Conservation (phyloP, 1,140 invertebrate genomes). For the Diabrotica virgifera region DNA sequence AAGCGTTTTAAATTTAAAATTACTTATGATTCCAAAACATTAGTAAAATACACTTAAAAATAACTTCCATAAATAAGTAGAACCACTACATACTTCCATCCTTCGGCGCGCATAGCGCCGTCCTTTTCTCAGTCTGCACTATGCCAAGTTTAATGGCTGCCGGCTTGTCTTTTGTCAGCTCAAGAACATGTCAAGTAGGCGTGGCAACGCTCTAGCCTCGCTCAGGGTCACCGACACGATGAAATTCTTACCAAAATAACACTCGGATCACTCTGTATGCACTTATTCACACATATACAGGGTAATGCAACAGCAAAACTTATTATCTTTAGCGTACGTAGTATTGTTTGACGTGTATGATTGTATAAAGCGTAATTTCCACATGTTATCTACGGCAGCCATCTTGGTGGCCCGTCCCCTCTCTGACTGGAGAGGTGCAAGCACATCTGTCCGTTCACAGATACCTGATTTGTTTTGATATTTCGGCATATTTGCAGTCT, state of each 20-base stretch:
- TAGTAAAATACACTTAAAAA: not conserved
- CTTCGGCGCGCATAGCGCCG: not conserved
- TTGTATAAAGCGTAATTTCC: slow-evolving; percentile 2
- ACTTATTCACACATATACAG: no score
- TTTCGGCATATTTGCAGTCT: slow-evolving; percentile 30
- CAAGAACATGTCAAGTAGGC: slow-evolving; percentile 34
- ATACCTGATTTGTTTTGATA: slow-evolving; percentile 33
- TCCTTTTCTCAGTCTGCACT: slow-evolving; percentile 37
- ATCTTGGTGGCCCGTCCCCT: slow-evolving; percentile 40
- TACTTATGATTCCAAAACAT: no score
- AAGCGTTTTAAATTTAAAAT: no score
- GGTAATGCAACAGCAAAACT: no score
- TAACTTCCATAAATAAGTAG: not conserved
- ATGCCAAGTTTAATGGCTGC: slow-evolving; percentile 45
- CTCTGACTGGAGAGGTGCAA: slow-evolving; percentile 17
- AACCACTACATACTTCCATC: slow-evolving; percentile 7
- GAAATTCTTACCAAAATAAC: no score
- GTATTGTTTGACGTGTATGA: no score
- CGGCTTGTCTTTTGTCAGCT: slow-evolving; percentile 39
- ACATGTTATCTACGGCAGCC: slow-evolving; percentile 28
- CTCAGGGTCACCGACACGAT: slow-evolving; percentile 14
- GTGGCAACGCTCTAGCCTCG: slow-evolving; percentile 32
- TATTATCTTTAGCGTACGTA: no score
- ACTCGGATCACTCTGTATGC: no score
- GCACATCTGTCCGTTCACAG: slow-evolving; percentile 24